A percentile compares a stretch with the other conserved stretches of the same genome.
phyloP scores from a whole-genome alignment of 1,140 invertebrate genomes.

The Drosophila kurseongensis region DNA sequence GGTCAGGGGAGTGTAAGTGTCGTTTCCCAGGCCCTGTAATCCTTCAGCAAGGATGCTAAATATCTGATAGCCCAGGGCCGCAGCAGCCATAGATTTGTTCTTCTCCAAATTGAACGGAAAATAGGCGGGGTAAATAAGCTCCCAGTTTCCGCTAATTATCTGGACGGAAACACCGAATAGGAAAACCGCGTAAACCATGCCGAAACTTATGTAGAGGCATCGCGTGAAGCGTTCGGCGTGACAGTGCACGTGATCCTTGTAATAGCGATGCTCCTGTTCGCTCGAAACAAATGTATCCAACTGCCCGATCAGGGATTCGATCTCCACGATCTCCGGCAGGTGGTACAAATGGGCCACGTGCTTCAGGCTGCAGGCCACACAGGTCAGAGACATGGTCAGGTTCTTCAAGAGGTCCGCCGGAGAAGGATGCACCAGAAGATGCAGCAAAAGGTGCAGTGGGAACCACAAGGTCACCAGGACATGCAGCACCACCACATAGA shows the following conservation, averaged over 20 bases:
- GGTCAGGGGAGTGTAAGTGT: conserved; percentile 42
- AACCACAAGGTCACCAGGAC: conserved; percentile 50
- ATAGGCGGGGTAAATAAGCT: conserved; percentile 48
- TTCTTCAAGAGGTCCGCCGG: conserved; percentile 46
- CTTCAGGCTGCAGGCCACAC: conserved; percentile 53
- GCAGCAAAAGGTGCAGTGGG: conserved; percentile 54
- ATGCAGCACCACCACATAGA: conserved; percentile 30
- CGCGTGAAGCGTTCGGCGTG: conserved; percentile 23
- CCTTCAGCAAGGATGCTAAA: conserved; percentile 21
- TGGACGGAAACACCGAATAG: not conserved
- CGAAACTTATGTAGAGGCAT: conserved; percentile 44
- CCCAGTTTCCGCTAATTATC: not conserved
- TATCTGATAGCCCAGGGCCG: conserved; percentile 42
- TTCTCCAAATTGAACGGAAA: conserved; percentile 46
- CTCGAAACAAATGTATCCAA: conserved; percentile 37
- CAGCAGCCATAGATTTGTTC: not conserved
- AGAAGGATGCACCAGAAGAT: conserved; percentile 23
- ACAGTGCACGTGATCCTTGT: conserved; percentile 16
- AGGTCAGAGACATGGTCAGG: conserved; percentile 40
- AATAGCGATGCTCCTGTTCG: conserved; percentile 39
- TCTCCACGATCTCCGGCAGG: conserved; percentile 44
- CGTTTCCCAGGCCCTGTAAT: conserved; percentile 43
- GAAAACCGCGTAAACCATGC: conserved; percentile 30
- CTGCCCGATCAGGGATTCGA: conserved; percentile 28
- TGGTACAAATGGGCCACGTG: conserved; percentile 34